Evolutionary conservation across 2,888 invertebrate species (phyloP).

Genomic region (Anthophora plumipes): DNA sequence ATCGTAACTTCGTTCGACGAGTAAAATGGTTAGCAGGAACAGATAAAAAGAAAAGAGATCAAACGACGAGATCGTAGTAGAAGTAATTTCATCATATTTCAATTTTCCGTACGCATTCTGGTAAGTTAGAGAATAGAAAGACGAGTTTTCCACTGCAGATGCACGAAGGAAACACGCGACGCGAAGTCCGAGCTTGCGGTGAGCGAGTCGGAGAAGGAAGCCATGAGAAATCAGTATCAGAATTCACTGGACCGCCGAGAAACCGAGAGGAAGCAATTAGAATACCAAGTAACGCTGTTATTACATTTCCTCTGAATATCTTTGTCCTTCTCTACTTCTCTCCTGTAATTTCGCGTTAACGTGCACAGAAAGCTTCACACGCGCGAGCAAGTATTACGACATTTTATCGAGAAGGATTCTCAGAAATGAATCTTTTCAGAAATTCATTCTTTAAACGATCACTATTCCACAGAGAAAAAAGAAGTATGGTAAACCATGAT

Average conservation of each 20-base stretch:
- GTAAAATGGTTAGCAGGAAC: neutral
- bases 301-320: neutral
- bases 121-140: too few relatives aligned
- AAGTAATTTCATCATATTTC: neutral
- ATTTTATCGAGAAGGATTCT: too few relatives aligned
- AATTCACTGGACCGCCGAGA: conserved; percentile 56
- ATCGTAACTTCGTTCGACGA: neutral
- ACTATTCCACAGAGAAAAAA: too few relatives aligned
- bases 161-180: conserved; percentile 66
- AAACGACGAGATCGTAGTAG: neutral
- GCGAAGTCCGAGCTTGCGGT: conserved; percentile 64
- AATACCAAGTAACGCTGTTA: conserved; percentile 49
- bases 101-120: neutral
- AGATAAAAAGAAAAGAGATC: neutral
- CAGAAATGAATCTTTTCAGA: too few relatives aligned
- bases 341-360: neutral
- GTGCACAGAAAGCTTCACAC: too few relatives aligned
- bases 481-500: too few relatives aligned
- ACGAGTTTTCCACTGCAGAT: conserved; percentile 52
- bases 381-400: too few relatives aligned
- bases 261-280: conserved; percentile 63
- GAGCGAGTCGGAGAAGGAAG: conserved; percentile 67
- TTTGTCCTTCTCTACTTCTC: neutral
- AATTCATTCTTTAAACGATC: too few relatives aligned
- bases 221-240: conserved; percentile 64